Evolutionary conservation across 2,113 vertebrate genomes (phyloP).

Genomic region (Phocoena sinus): DNA sequence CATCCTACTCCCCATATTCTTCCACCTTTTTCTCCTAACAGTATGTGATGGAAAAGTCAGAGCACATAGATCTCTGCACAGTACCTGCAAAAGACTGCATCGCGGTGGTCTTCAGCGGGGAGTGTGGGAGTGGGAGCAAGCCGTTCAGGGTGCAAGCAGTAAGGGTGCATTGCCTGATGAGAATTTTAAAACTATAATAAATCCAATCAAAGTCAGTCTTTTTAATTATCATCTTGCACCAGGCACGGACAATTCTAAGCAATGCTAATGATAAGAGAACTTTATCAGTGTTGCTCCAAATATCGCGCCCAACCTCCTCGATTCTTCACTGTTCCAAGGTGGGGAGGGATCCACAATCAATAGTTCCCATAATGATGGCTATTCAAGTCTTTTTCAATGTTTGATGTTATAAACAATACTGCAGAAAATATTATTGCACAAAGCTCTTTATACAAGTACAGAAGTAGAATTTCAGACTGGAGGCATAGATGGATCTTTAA

Average conservation of each 20-base stretch:
- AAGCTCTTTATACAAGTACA: background rate
- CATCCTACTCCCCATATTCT: background rate
- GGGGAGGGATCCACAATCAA: background rate
- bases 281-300: background rate
- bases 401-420: background rate
- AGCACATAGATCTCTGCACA: too few species aligned
- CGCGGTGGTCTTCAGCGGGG: rapidly evolving
- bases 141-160: background rate
- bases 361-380: background rate
- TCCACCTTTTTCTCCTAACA: background rate
- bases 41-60: background rate
- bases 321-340: background rate
- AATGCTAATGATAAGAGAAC: background rate
- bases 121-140: rapidly evolving
- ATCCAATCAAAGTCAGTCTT: background rate
- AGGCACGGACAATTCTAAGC: background rate
- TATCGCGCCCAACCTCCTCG: background rate
- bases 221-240: background rate
- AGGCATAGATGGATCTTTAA: background rate
- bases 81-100: background rate
- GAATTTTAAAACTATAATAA: background rate
- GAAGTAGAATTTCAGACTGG: background rate
- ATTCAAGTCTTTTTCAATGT: background rate
- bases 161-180: background rate
- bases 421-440: background rate